These are phyloP conservation scores for Rhopilema esculentum DNA, from an alignment of 30 jellyfish, hydroid and myxozoan genomes.

Conservation along the genomic window DNA sequence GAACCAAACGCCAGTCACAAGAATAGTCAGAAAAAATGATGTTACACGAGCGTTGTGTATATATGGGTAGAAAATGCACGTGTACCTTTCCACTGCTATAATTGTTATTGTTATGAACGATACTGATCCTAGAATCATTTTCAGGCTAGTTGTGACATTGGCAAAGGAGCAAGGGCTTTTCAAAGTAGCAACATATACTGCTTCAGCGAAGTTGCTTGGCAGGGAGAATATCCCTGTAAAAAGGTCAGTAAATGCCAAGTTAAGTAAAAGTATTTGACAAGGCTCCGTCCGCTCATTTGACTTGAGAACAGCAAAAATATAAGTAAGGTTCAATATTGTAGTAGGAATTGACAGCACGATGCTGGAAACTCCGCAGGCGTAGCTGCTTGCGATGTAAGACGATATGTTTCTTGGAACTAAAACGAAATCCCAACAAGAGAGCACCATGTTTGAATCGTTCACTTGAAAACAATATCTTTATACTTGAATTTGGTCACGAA, in stretches of 20 bases:
- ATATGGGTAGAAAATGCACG: conserved; percentile 9
- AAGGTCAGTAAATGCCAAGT: background rate
- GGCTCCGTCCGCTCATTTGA: too few relatives aligned
- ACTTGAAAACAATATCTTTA: too few relatives aligned
- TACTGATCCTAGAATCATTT: too few relatives aligned
- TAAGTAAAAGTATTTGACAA: too few relatives aligned
- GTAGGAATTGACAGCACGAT: background rate
- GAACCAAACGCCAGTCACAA: background rate
- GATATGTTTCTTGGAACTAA: background rate
- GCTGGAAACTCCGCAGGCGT: background rate
- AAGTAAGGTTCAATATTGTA: background rate
- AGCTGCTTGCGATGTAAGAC: background rate
- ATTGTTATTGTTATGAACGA: background rate
- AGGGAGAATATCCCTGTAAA: background rate
- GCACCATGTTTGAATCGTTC: too few relatives aligned
- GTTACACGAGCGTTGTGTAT: background rate
- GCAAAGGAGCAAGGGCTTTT: background rate
- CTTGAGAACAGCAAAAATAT: too few relatives aligned
- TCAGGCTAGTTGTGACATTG: background rate
- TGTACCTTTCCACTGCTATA: conserved; percentile 1
- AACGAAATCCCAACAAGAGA: too few relatives aligned
- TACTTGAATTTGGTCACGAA: too few relatives aligned
- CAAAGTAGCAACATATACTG: background rate
- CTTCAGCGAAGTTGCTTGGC: background rate
- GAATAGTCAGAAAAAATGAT: background rate